These are phyloP conservation scores for Hippocampus abdominalis DNA, from an alignment of 2,113 vertebrate species.

Conservation along the genomic window DNA sequence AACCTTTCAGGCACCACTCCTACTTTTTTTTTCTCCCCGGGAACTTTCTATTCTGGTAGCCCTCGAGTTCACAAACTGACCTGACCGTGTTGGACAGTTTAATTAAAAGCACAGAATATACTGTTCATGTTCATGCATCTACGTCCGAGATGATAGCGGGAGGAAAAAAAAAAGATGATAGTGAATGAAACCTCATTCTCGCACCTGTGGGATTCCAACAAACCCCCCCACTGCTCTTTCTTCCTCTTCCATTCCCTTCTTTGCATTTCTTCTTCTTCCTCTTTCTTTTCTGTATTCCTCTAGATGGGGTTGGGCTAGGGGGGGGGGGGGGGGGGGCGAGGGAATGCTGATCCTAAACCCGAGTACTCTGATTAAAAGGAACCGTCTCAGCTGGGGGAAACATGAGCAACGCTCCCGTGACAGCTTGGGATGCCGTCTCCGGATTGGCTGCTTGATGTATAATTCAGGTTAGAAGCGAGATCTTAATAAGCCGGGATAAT, in stretches of 20 bases:
- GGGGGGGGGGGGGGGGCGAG: not conserved
- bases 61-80: not conserved
- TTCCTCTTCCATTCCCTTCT: conserved; percentile 7
- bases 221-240: not conserved
- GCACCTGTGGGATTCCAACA: conserved; percentile 19
- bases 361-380: conserved; percentile 58
- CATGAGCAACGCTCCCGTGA: conserved; percentile 51
- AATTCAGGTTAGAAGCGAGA: conserved; percentile 61
- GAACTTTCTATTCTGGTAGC: not conserved
- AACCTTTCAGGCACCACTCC: too few relatives aligned
- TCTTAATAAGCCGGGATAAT: conserved; percentile 64
- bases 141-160: not conserved
- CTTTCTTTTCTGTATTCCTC: conserved; percentile 27
- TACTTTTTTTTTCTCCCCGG: not conserved
- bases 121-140: not conserved
- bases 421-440: conserved; percentile 38
- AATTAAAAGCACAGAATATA: not conserved
- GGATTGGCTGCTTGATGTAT: conserved; percentile 70
- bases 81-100: not conserved
- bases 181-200: conserved; percentile 11
- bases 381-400: conserved; percentile 49
- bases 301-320: conserved; percentile 8
- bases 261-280: conserved; percentile 9
- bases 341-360: conserved; percentile 41
- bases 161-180: not conserved